Conservation (phyloP, 2,797 vertebrate species). For the Picus viridis region DNA sequence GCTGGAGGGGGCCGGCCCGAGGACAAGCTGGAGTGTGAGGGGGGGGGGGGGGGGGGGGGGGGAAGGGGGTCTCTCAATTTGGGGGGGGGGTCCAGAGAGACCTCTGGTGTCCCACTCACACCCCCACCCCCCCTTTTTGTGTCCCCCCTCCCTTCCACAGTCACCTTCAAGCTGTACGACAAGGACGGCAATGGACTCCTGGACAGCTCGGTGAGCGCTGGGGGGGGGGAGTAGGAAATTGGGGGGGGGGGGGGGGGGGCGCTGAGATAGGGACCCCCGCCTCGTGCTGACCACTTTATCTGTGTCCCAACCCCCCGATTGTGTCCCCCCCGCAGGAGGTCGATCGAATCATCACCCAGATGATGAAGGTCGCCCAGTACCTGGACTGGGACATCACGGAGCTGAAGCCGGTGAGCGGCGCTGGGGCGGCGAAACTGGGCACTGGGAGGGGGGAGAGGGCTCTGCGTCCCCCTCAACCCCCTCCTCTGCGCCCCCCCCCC, state of each 20-base stretch:
- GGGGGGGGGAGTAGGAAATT: too few relatives aligned
- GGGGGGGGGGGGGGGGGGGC: neutral
- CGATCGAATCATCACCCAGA: too few relatives aligned
- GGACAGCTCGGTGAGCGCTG: constrained; percentile 88
- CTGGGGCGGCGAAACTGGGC: too few relatives aligned
- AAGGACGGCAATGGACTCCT: constrained; percentile 91
- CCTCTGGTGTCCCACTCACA: neutral
- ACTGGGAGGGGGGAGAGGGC: too few relatives aligned
- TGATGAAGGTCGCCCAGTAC: too few relatives aligned
- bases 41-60: too few relatives aligned
- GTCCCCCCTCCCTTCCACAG: constrained; percentile 66
- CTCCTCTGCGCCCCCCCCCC: neutral
- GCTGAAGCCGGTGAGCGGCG: too few relatives aligned
- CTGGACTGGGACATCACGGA: too few relatives aligned
- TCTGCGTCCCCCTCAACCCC: too few relatives aligned
- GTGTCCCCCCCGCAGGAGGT: too few relatives aligned
- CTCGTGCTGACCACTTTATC: neutral
- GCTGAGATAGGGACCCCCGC: too few relatives aligned
- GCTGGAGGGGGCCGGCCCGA: constrained; percentile 90
- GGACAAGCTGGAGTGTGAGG: constrained; percentile 94
- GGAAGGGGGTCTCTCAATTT: neutral
- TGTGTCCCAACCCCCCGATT: too few relatives aligned
- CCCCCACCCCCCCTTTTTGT: neutral
- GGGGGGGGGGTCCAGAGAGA: neutral
- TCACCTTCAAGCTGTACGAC: constrained; percentile 93